phyloP scores from a whole-genome alignment of 2,888 invertebrate genomes.

The Cryptus armator region DNA sequence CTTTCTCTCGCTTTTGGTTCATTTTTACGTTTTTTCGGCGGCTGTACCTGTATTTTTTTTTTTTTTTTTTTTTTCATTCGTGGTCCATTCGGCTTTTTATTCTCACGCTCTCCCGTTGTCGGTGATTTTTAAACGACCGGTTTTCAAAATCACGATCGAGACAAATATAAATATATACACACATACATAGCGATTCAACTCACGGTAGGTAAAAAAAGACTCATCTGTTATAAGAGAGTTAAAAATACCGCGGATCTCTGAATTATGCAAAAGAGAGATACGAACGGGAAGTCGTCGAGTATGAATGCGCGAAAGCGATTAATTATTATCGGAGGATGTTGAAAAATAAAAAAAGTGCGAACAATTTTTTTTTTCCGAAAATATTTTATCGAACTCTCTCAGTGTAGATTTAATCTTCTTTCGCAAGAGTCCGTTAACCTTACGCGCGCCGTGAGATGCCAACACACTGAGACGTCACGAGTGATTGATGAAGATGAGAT shows the following conservation, averaged over 20 bases:
- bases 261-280: slow-evolving; percentile 38
- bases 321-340: slow-evolving; percentile 33
- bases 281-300: slow-evolving; percentile 2
- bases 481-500: slow-evolving; percentile 43
- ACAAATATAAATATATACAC: slow-evolving; percentile 26
- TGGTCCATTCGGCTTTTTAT: slow-evolving; percentile 49
- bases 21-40: slow-evolving; percentile 20
- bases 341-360: slow-evolving; percentile 1
- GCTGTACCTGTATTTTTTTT: slow-evolving; percentile 28
- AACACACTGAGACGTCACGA: neutral
- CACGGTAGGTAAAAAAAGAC: neutral
- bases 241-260: slow-evolving; percentile 13
- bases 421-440: slow-evolving; percentile 42
- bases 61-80: slow-evolving; percentile 29
- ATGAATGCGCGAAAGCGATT: slow-evolving; percentile 22
- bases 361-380: slow-evolving; percentile 6
- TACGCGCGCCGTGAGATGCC: neutral
- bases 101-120: slow-evolving; percentile 65
- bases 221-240: neutral
- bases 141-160: slow-evolving; percentile 56
- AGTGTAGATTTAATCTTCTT: neutral
- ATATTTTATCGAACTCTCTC: neutral
- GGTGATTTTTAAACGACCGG: slow-evolving; percentile 55
- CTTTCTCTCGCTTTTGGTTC: slow-evolving; percentile 4
- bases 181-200: slow-evolving; percentile 10